Evolutionary conservation across 2,113 vertebrate genomes (phyloP), one percentile per base, ranked within the genome.

Genomic region (Ciconia maguari): DNA sequence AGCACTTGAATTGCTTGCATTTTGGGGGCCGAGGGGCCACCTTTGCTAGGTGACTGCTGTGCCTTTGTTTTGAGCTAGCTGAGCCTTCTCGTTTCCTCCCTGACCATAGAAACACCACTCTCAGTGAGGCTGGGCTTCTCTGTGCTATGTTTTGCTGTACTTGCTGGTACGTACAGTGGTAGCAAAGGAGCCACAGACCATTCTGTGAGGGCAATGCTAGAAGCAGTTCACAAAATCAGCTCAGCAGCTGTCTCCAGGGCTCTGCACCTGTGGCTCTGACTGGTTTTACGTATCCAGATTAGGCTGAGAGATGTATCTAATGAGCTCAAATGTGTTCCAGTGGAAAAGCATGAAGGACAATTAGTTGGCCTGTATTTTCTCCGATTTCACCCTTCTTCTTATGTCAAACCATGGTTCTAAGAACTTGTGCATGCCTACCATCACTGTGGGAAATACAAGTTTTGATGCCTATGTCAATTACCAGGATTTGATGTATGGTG

Each of bases 21-120:
- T 91, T 57, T 25, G 41, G 13, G 52, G 44, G 3, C 22, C 0
- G 0, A 36, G 42, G 34, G 41, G 30, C 21, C 26, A 15, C n/a
- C 62, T 86, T 55, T 62, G 26, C 46, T 61, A 11, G 25, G 9
- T 36, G 51, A 21, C 69, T 72, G 13, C 52, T 11, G 5, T 64
- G 36, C 52, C 60, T 86, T 65, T 77, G 60, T 26, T 90, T 32
- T 46, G 54, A 83, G 42, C 51, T 27, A 11, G 5, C 21, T 62
- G 46, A 55, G 36, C 24, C 54, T 38, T 51, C 34, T 71, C 12
- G 0, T 78, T 54, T 80, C 49, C 36, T 90, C 70, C 38, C 41
- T 90, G 65, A 11, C 20, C 16, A 0, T 3, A 15, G 51, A 51
- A 75, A 60, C 29, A 16, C 26, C 7, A 1, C 11, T 38, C 7